These are phyloP conservation scores for Lacerta bilineata DNA, from an alignment of 2,797 vertebrate genomes.

Conservation along the genomic window DNA sequence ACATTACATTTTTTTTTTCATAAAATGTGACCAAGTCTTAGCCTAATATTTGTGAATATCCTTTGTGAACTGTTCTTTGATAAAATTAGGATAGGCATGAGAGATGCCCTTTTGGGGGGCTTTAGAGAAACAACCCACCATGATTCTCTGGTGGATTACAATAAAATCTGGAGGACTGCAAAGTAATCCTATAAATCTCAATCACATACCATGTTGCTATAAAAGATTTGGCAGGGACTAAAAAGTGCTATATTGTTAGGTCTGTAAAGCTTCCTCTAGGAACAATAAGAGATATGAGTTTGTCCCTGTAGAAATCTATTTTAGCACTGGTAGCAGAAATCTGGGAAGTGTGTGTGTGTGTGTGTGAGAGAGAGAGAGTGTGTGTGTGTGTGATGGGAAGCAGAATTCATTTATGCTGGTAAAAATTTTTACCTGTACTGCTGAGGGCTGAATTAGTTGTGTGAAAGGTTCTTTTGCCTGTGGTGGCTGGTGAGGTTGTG, in stretches of 20 bases:
- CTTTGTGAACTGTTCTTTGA: slow-evolving; percentile 8
- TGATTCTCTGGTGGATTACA: slow-evolving; percentile 66
- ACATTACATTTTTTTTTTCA: neutral
- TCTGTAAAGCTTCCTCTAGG: slow-evolving; percentile 41
- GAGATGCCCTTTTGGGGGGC: slow-evolving; percentile 15
- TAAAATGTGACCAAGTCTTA: slow-evolving; percentile 25
- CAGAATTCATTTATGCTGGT: neutral
- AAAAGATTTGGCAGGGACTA: slow-evolving; percentile 58
- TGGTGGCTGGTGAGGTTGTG: no score
- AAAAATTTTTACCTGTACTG: neutral
- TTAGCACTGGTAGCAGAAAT: neutral
- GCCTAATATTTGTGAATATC: slow-evolving; percentile 4
- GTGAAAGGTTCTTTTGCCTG: neutral
- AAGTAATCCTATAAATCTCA: slow-evolving; percentile 68
- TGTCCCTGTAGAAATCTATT: slow-evolving; percentile 35
- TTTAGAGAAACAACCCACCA: slow-evolving; percentile 53
- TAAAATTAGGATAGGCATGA: slow-evolving; percentile 38
- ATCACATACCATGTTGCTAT: slow-evolving; percentile 53
- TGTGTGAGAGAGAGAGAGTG: no score
- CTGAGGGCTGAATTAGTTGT: neutral
- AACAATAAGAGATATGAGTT: slow-evolving; percentile 29
- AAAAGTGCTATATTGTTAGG: slow-evolving; percentile 49
- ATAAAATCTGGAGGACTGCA: slow-evolving; percentile 57
- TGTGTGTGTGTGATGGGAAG: neutral
- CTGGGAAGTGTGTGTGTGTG: neutral